Evolutionary conservation across 2,888 invertebrate genomes (phyloP).

Genomic region (Ellobium chinense): DNA sequence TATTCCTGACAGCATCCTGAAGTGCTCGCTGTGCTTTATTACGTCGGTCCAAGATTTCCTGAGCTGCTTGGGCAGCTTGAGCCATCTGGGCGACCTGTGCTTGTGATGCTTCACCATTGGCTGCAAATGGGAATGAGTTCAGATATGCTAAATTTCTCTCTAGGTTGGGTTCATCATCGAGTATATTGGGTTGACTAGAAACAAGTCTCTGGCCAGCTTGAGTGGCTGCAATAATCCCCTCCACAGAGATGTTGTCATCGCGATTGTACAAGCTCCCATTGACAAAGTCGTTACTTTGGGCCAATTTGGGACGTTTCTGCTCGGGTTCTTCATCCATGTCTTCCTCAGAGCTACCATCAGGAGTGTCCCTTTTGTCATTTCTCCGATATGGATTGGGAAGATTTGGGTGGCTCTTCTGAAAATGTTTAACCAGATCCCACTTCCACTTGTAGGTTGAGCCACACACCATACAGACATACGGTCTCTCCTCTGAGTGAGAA

Average conservation of each 20-base stretch:
- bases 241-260: slow-evolving; percentile 48
- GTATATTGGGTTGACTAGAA: slow-evolving; percentile 49
- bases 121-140: neutral
- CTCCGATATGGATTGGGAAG: slow-evolving; percentile 74
- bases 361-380: slow-evolving; percentile 60
- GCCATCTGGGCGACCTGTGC: slow-evolving; percentile 17
- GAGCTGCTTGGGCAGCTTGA: slow-evolving; percentile 29
- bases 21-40: slow-evolving; percentile 30
- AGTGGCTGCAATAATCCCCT: slow-evolving; percentile 48
- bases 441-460: slow-evolving; percentile 78
- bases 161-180: slow-evolving; percentile 46
- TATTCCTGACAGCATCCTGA: slow-evolving; percentile 17
- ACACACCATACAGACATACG: slow-evolving; percentile 76
- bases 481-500: slow-evolving; percentile 75
- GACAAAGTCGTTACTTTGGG: neutral
- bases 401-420: slow-evolving; percentile 75
- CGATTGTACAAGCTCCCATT: neutral
- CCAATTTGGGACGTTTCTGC: neutral
- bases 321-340: slow-evolving; percentile 37
- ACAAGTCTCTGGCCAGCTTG: slow-evolving; percentile 48
- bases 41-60: slow-evolving; percentile 31
- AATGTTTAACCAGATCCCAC: slow-evolving; percentile 78
- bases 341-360: slow-evolving; percentile 45
- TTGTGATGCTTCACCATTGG: neutral
- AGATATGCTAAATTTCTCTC: slow-evolving; percentile 23